phyloP scores from a whole-genome alignment of 2,797 vertebrate genomes.

The Halcyon leucocephala region DNA sequence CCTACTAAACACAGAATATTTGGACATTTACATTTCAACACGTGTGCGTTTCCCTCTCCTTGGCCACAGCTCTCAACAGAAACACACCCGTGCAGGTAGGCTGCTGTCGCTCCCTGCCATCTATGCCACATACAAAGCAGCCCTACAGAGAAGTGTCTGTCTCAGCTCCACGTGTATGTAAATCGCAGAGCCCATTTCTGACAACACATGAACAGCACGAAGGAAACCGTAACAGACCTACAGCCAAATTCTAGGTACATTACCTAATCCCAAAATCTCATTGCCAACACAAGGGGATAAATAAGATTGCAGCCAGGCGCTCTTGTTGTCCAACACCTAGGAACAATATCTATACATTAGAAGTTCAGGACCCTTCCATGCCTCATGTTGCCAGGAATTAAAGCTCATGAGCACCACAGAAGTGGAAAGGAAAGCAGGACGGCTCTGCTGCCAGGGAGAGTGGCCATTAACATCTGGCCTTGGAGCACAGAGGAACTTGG shows the following conservation, averaged over 20 bases:
- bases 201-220: accelerated
- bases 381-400: neutral
- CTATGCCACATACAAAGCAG: accelerated
- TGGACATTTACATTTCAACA: neutral
- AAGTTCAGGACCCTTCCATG: neutral
- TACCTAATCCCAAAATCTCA: neutral
- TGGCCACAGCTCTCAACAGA: neutral
- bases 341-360: neutral
- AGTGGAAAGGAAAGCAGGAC: neutral
- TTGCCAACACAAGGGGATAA: neutral
- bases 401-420: neutral
- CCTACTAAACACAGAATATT: accelerated
- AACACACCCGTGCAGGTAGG: accelerated
- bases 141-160: accelerated
- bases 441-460: neutral
- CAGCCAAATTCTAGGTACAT: neutral
- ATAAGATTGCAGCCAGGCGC: neutral
- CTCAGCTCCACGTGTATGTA: accelerated
- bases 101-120: accelerated
- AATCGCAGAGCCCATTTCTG: neutral
- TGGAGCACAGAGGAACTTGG: neutral
- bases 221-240: neutral
- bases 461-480: neutral
- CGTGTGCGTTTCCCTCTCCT: neutral
- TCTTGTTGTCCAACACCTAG: neutral